Percentiles rank a stretch among this genome's conserved stretches.
Evolutionary conservation across 1,140 invertebrate genomes (phyloP).

Genomic region (Diplogasteroides magnus): DNA sequence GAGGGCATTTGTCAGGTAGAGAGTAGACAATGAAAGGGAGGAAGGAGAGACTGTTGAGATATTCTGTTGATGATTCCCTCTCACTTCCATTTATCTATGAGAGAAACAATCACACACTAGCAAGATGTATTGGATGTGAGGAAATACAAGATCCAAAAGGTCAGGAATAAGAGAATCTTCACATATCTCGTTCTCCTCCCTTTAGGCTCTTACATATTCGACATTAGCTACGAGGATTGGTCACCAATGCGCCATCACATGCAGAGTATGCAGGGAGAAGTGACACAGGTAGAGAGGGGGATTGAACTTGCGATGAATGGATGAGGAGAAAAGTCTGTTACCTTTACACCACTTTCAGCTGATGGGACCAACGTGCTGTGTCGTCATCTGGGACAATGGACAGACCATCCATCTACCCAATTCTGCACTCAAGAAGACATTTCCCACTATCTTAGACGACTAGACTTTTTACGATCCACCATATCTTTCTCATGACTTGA

Average conservation of each 20-base stretch:
- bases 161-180: no score
- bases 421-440: conserved; percentile 22
- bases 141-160: conserved; percentile 34
- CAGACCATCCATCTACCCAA: conserved; percentile 33
- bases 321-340: neutral
- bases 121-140: conserved; percentile 35
- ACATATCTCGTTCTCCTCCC: no score
- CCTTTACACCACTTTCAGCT: conserved; percentile 20
- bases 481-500: no score
- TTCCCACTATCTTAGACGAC: neutral
- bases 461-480: no score
- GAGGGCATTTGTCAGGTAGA: conserved; percentile 23
- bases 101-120: conserved; percentile 34
- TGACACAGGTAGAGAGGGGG: conserved; percentile 27
- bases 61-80: conserved; percentile 33
- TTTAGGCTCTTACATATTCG: conserved; percentile 26
- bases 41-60: no score
- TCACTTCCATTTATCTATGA: conserved; percentile 35
- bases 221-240: conserved; percentile 34
- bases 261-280: conserved; percentile 30
- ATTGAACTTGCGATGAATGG: conserved; percentile 8
- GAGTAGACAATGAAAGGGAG: no score
- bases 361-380: conserved; percentile 27
- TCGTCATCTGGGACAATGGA: conserved; percentile 32
- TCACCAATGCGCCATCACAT: conserved; percentile 33